Percentiles rank a stretch among this genome's conserved stretches.
Evolutionary conservation across 2,888 invertebrate species (phyloP).

Genomic region (Tetragnatha montana): DNA sequence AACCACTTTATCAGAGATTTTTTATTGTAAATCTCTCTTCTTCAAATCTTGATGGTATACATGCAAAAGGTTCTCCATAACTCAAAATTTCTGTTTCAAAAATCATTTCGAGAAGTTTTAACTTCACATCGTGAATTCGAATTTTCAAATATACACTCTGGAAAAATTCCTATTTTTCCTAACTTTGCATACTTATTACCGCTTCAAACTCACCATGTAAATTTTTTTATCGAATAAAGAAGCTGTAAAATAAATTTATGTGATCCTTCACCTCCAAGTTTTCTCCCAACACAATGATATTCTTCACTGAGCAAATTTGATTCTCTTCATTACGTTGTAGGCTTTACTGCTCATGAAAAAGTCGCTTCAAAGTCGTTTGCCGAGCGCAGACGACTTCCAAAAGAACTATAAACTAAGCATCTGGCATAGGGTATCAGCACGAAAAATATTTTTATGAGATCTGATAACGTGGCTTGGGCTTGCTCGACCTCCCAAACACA

Average conservation of each 20-base stretch:
- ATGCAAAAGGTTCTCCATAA: too few species aligned
- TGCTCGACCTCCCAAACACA: constrained; percentile 9
- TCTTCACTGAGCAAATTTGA: background rate
- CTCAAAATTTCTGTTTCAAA: too few species aligned
- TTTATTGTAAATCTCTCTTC: too few species aligned
- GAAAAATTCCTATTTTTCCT: background rate
- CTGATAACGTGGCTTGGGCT: background rate
- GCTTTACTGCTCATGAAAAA: background rate
- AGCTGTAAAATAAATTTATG: background rate
- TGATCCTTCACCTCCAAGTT: background rate
- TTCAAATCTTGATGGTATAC: too few species aligned
- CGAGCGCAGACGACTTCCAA: background rate
- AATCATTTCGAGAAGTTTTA: too few species aligned
- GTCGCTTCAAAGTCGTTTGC: background rate
- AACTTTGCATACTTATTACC: background rate
- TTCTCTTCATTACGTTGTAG: background rate
- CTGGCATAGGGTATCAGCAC: constrained; percentile 10
- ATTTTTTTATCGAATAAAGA: background rate
- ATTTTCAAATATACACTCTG: background rate
- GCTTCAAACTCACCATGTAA: background rate
- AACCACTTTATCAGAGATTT: too few species aligned
- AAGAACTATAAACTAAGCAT: background rate
- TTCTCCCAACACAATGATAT: background rate
- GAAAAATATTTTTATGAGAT: background rate
- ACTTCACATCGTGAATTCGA: background rate